phyloP scores from a whole-genome alignment of 2,797 vertebrate species.

The Artibeus lituratus region DNA sequence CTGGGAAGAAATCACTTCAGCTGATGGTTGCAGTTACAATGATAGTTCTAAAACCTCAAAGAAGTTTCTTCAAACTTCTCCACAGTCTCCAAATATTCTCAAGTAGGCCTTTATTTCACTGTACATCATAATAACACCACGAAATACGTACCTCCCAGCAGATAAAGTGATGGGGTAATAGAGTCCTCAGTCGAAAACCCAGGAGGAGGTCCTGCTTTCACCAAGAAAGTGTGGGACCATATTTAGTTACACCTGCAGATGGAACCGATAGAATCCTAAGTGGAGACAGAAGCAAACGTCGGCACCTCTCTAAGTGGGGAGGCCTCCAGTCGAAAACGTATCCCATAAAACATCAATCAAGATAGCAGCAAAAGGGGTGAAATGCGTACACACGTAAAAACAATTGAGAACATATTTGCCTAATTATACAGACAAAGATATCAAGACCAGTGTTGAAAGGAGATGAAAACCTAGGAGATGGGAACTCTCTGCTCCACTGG shows the following conservation, averaged over 20 bases:
- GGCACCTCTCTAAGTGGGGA: conserved; percentile 61
- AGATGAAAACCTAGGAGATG: background rate
- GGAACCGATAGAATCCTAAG: conserved; percentile 71
- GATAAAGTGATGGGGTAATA: background rate
- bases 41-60: conserved; percentile 23
- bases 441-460: conserved; percentile 36
- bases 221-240: conserved; percentile 30
- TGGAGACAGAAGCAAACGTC: conserved; percentile 66
- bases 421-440: conserved; percentile 70
- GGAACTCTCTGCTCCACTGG: conserved; percentile 26
- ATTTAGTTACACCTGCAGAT: conserved; percentile 76
- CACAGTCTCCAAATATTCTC: background rate
- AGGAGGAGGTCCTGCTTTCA: conserved; percentile 38
- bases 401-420: conserved; percentile 64
- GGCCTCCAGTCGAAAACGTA: conserved; percentile 64
- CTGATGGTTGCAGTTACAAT: background rate
- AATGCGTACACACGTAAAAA: conserved; percentile 69
- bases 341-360: conserved; percentile 71
- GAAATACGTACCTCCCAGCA: conserved; percentile 24
- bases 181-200: conserved; percentile 31
- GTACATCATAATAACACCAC: conserved; percentile 27
- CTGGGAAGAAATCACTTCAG: background rate
- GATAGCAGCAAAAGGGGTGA: conserved; percentile 67
- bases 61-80: background rate
- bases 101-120: conserved; percentile 21